Percentiles rank a stretch among this genome's conserved stretches.
Evolutionary conservation across 2,797 vertebrate species (phyloP).

Genomic region (Cuculus canorus): DNA sequence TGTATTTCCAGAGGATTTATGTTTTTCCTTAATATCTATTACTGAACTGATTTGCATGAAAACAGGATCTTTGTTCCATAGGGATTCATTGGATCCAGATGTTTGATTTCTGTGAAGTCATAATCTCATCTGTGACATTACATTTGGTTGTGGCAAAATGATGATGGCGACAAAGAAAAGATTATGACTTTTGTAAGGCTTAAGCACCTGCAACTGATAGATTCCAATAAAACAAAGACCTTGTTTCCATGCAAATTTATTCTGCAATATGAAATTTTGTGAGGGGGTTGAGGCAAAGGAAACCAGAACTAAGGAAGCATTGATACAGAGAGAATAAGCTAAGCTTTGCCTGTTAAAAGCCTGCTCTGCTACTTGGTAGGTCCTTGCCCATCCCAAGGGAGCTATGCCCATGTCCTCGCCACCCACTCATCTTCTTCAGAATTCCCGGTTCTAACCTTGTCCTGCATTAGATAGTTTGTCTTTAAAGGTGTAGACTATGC

Average conservation of each 20-base stretch:
- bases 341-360: neutral
- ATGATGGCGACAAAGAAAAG: neutral
- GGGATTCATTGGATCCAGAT: slow-evolving; percentile 42
- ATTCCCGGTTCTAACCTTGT: rapidly evolving
- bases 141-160: neutral
- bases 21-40: slow-evolving; percentile 52
- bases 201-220: neutral
- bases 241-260: neutral
- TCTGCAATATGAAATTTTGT: neutral
- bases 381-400: neutral
- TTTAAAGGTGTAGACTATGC: neutral
- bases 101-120: slow-evolving; percentile 28
- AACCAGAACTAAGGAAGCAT: neutral
- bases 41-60: slow-evolving; percentile 44
- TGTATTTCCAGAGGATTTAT: neutral
- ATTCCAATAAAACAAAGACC: neutral
- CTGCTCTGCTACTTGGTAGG: neutral
- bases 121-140: slow-evolving; percentile 22
- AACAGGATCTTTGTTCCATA: neutral
- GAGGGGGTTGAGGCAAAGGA: neutral
- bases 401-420: neutral
- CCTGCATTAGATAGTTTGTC: neutral
- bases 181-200: slow-evolving; percentile 9
- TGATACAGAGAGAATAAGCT: neutral
- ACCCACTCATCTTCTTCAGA: neutral